phyloP scores from a whole-genome alignment of 92 coral and sea anemone species.

The Epizoanthus illoricatus region DNA sequence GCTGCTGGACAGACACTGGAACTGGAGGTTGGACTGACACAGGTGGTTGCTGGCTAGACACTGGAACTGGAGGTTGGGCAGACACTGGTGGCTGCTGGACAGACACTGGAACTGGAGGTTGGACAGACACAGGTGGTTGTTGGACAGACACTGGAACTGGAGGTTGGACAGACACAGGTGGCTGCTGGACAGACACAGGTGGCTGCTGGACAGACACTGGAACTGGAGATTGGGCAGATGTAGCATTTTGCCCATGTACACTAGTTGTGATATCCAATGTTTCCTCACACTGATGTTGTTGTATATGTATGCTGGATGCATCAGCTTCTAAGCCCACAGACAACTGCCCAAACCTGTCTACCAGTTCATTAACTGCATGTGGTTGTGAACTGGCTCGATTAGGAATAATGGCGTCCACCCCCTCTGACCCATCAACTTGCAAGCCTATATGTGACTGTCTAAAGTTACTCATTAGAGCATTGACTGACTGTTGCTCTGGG shows the following conservation, averaged over 20 bases:
- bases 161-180: too few species aligned
- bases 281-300: neutral
- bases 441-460: neutral
- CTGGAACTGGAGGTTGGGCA: neutral
- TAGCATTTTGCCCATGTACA: neutral
- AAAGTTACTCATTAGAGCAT: neutral
- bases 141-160: too few species aligned
- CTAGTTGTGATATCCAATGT: neutral
- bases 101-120: too few species aligned
- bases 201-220: neutral
- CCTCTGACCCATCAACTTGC: neutral
- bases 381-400: neutral
- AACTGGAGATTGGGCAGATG: neutral
- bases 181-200: neutral
- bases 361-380: neutral
- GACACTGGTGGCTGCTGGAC: neutral
- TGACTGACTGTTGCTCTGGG: conserved; percentile 4
- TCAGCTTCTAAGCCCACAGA: neutral
- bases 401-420: too few species aligned
- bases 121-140: too few species aligned
- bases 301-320: neutral
- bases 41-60: neutral
- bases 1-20: too few species aligned
- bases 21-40: too few species aligned
- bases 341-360: neutral